Base-by-base conservation (phyloP, 1,140 invertebrate species). In the Heliothis virescens region DNA sequence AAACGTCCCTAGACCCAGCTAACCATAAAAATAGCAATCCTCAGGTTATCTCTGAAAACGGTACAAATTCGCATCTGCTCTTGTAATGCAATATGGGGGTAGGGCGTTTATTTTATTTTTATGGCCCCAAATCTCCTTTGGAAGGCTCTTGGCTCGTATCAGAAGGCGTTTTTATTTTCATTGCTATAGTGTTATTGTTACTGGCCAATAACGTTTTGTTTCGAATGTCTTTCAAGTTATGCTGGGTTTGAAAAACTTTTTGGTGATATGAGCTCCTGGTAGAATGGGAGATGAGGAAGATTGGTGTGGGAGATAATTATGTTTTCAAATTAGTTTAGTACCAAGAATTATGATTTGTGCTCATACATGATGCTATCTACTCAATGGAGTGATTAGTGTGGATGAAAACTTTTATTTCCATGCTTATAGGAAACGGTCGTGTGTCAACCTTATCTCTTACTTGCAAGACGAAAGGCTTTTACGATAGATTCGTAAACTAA, bases 81-180 rank as follows among this genome's bases (percentile, higher is more conserved):
- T 47, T 34, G 12, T 55, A 69, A 78, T 78, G 75, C 52, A 59
- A 78, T 78, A 78, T 78, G 62, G 52, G 11, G 34, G 52, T n/a
- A 11, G 63, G 75, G 52, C 63, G 52, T 69, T 65, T 77, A 77
- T 77, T 53, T 78, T 78, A 78, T 78, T 67, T 69, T 78, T 78
- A 78, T 78, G n/a, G 63, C 62, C 12, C 29, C 16, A 69, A 78
- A 78, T 78, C 75, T 47, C 34, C 52, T 78, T 78, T 57, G 63
- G 26, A 78, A 78, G 50, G 74, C 18, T 53, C 21, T 34, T 34
- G 74, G 63, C 74, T 48, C 59, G 21, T 63, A 53, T 65, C 74
- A 52, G 74, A 18, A 15, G 48, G 48, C 60, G 21, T 65, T 62
- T 41, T 76, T 29, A 26, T 52, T 15, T 41, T 65, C 60, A 7